Evolutionary conservation across 2,113 vertebrate genomes (phyloP), one percentile per base, ranked within the genome.

Genomic region (Alaudala cheleensis): DNA sequence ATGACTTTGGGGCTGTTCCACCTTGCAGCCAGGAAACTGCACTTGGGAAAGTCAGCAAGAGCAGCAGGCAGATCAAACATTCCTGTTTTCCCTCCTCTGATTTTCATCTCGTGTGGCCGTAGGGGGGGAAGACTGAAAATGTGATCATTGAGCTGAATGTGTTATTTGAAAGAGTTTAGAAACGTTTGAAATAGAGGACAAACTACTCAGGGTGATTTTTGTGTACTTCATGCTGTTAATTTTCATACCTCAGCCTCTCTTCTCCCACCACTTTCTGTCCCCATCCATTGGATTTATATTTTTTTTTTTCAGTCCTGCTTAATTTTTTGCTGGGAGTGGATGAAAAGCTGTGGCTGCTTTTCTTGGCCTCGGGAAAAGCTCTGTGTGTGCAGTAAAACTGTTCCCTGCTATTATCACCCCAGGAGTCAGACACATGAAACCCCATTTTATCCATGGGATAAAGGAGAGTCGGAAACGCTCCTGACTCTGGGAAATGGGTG

Each of bases 351-450:
- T 78, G 94, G 95, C 82, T 94, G 94, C 93, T 97, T 92, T 93
- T 83, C 87, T 96, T 96, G 96, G 96, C 96, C 88, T 86, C 40
- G 9, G 87, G 85, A 70, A 62, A 91, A 90, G 81, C 85, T 96
- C 61, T 58, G 47, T 96, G 90, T 88, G 93, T 81, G 95, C 92
- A 93, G 90, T 93, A 90, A 94, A 97, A 94, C 79, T 94, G 7
- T 56, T 96, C 92, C 95, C 95, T 95, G 91, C 93, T 90, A 95
- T 95, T 96, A 96, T 97, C 93, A 94, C 95, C 93, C 92, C n/a
- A 19, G 93, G 94, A 97, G 85, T 90, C 77, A 88, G 21, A 86
- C 96, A 96, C 77, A 93, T 84, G 90, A 96, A 95, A 29, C 53
- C 90, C 23, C 0, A 28, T 85, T 92, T 97, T 60, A 83, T 77